Conservation (phyloP, 2,888 invertebrate genomes). For the Alcis repandata region DNA sequence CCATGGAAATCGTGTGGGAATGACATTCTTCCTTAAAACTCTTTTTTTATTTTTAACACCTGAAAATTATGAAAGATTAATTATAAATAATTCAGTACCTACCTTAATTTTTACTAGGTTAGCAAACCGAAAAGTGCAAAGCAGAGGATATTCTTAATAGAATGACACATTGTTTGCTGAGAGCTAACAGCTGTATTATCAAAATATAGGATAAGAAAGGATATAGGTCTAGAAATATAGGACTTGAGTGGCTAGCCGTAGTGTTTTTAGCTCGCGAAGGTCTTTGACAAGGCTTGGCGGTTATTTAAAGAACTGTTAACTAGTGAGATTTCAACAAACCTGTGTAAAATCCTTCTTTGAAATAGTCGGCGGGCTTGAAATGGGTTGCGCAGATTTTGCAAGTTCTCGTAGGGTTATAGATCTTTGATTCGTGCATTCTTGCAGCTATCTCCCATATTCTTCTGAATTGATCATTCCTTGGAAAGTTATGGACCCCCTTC, state of each 20-base stretch:
- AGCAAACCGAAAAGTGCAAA: too few species aligned
- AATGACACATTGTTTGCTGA: too few species aligned
- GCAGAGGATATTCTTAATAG: too few species aligned
- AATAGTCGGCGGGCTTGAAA: conserved; percentile 10
- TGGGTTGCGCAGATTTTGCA: conserved; percentile 11
- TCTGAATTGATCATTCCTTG: conserved; percentile 11
- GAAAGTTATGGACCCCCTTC: conserved; percentile 15
- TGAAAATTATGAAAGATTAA: background rate
- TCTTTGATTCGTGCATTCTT: conserved; percentile 1
- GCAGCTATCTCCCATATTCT: conserved; percentile 10
- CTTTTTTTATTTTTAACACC: conserved; percentile 16
- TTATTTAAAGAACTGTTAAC: background rate
- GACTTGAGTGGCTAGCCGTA: too few species aligned
- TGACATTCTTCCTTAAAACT: conserved; percentile 10
- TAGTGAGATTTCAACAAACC: background rate
- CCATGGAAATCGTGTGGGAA: conserved; percentile 10
- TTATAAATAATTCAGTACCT: background rate
- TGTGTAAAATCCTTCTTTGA: conserved; percentile 17
- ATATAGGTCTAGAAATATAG: background rate
- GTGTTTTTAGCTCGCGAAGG: too few species aligned
- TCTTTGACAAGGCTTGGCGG: too few species aligned
- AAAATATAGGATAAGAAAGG: background rate
- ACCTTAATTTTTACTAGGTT: too few species aligned
- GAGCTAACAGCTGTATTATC: background rate
- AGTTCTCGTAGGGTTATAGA: conserved; percentile 6